Evolutionary conservation across 2,113 vertebrate species (phyloP), one percentile per base, ranked within the genome.

Genomic region (Channa maculata): DNA sequence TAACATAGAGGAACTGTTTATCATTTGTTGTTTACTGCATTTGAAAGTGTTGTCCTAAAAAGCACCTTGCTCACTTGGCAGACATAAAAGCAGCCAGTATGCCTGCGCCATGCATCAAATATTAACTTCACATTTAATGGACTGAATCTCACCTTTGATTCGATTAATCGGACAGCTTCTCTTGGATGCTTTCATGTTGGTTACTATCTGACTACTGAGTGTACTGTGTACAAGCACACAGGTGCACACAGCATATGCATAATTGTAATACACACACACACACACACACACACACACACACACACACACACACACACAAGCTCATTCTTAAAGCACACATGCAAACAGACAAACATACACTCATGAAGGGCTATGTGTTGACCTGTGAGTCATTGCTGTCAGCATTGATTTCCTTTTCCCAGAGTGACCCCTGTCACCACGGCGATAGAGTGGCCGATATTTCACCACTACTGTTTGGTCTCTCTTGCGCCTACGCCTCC

Each of bases 351-450:
- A 53, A 55, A 24, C 8, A 65, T 3, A 33, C 43, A 6, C 71
- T 43, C 78, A 68, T 57, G 69, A 48, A 61, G 53, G 48, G 45
- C 71, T 78, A 67, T 62, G 88, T 85, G 87, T 93, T 94, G 93
- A 93, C 93, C 93, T 92, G 91, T 93, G 90, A 94, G 94, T 95
- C 94, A 94, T 90, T 90, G 91, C 93, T 91, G 91, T 92, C 93
- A 77, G 71, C 92, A 95, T 95, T 91, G 94, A 95, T 95, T 95
- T 95, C 93, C 91, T 92, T 93, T 92, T 91, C 89, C 92, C 71
- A 73, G 91, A 94, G 88, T 94, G 94, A 94, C 89, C 92, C 88
- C 87, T 92, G 91, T 94, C 94, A 92, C 92, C 89, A 77, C 85
- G 15, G 87, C 91, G 83, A 93, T 93, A 87, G 90, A 92, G 87